These are phyloP conservation scores for Cephus cinctus DNA, from an alignment of 1,140 invertebrate species.

Conservation along the genomic window DNA sequence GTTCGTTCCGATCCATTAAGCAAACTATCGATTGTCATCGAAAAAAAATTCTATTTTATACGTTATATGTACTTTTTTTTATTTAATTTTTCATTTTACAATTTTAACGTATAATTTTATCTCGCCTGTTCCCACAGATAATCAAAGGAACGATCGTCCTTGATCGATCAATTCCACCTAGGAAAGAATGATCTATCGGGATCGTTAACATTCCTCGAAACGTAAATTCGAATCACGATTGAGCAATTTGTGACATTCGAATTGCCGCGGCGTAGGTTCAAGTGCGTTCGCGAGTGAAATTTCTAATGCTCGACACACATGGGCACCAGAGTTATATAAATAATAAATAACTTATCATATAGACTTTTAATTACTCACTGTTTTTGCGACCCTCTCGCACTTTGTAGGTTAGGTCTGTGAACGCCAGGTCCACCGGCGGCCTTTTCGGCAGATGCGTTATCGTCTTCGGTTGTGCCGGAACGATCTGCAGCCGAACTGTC, in stretches of 20 bases:
- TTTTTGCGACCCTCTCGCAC: slow-evolving; percentile 79
- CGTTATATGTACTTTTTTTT: slow-evolving; percentile 1
- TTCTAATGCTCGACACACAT: too few relatives aligned
- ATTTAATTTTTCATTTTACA: too few relatives aligned
- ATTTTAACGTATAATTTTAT: too few relatives aligned
- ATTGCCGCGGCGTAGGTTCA: slow-evolving; percentile 11
- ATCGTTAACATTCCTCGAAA: too few relatives aligned
- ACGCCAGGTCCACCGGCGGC: slow-evolving; percentile 84
- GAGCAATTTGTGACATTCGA: too few relatives aligned
- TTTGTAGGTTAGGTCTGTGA: slow-evolving; percentile 79
- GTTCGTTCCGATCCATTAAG: too few relatives aligned
- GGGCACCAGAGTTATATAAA: neutral
- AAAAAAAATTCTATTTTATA: neutral
- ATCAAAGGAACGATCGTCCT: too few relatives aligned
- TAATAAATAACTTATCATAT: neutral
- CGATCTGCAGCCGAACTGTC: slow-evolving; percentile 61
- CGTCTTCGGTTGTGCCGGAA: slow-evolving; percentile 70
- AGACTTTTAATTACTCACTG: slow-evolving; percentile 65
- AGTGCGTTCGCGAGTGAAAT: slow-evolving; percentile 11
- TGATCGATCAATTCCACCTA: too few relatives aligned
- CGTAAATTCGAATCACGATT: too few relatives aligned
- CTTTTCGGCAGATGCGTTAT: slow-evolving; percentile 80
- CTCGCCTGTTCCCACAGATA: too few relatives aligned
- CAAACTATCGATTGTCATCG: neutral
- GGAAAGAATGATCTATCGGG: too few relatives aligned